Percentiles rank a stretch among this genome's conserved stretches.
Evolutionary conservation across 2,113 vertebrate species (phyloP).

Genomic region (Oxygymnocypris stewartii): DNA sequence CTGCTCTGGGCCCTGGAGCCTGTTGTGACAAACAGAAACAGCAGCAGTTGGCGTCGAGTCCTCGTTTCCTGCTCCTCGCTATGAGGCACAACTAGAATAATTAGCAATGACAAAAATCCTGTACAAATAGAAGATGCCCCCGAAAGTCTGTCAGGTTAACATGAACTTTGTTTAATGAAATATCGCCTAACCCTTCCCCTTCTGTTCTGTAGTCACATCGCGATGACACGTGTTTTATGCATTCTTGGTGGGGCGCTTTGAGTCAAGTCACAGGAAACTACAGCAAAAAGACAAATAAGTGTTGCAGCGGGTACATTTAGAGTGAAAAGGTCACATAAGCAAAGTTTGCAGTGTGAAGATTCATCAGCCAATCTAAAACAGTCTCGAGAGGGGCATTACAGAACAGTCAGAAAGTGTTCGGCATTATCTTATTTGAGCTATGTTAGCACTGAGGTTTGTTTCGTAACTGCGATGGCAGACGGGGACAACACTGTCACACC

Average conservation of each 20-base stretch:
- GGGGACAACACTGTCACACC: background rate
- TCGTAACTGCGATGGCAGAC: background rate
- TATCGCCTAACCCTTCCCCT: conserved; percentile 37
- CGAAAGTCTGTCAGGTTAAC: conserved; percentile 58
- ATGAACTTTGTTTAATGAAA: conserved; percentile 47
- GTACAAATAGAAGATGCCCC: conserved; percentile 61
- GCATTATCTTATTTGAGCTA: background rate
- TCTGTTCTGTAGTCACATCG: conserved; percentile 51
- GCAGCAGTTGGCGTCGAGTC: conserved; percentile 61
- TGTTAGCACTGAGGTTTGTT: background rate
- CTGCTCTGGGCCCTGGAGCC: conserved; percentile 58
- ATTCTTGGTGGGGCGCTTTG: background rate
- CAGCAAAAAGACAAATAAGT: background rate
- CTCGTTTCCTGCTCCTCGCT: conserved; percentile 53
- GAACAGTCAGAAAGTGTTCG: background rate
- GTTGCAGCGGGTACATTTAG: background rate
- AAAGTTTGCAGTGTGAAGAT: background rate
- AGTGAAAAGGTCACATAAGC: background rate
- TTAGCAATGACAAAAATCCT: conserved; percentile 71
- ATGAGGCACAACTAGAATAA: conserved; percentile 63
- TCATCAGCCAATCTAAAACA: background rate
- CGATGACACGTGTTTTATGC: background rate
- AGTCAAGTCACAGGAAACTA: background rate
- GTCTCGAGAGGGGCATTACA: background rate
- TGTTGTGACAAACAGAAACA: conserved; percentile 53